These are phyloP conservation scores for Girardinus metallicus DNA, from an alignment of 2,797 vertebrate species.

Conservation along the genomic window DNA sequence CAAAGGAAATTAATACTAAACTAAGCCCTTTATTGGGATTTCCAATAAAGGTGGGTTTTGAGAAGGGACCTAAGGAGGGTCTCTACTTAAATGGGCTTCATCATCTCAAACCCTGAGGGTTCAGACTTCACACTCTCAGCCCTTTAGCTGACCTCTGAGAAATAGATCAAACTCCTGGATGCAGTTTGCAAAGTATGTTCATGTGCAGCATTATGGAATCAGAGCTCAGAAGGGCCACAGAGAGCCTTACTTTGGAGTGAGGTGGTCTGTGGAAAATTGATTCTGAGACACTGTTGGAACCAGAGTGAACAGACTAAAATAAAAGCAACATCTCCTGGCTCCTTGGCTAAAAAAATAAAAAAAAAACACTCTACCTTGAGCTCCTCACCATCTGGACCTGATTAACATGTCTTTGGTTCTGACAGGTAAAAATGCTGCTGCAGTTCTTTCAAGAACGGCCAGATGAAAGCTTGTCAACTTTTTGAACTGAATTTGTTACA, in stretches of 20 bases:
- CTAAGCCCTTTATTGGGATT: not conserved
- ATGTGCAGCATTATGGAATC: not conserved
- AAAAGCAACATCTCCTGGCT: constrained; percentile 3
- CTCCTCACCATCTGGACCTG: constrained; percentile 7
- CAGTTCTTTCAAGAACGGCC: not conserved
- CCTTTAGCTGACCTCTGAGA: not conserved
- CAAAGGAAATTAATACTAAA: not conserved
- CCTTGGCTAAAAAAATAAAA: not conserved
- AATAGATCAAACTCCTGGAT: not conserved
- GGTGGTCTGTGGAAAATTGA: not conserved
- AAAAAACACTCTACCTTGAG: not conserved
- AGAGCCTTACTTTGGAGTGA: not conserved
- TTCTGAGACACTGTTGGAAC: not conserved
- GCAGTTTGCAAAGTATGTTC: not conserved
- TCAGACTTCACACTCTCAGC: not conserved
- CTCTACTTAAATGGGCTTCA: not conserved
- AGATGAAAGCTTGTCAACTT: not conserved
- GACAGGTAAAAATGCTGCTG: constrained; percentile 4
- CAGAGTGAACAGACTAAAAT: not conserved
- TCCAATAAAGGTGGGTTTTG: constrained; percentile 1
- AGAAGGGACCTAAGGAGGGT: not conserved
- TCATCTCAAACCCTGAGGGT: not conserved
- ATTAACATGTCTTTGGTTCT: not conserved
- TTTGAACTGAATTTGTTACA: not conserved
- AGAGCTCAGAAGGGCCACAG: not conserved